These are phyloP conservation scores for Cerastoderma edule DNA, from an alignment of 2,888 invertebrate genomes.

Conservation along the genomic window DNA sequence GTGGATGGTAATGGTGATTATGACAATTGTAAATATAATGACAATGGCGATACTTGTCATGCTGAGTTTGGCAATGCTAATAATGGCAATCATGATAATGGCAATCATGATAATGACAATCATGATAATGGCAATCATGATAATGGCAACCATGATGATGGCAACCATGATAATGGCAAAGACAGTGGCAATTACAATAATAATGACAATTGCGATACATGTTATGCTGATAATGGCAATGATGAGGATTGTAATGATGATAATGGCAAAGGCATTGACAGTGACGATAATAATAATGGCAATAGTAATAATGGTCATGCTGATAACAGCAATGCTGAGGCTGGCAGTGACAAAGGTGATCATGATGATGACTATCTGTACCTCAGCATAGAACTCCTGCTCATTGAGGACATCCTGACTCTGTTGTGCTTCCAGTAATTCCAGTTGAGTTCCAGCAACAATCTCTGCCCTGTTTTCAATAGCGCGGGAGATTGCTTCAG, in stretches of 20 bases:
- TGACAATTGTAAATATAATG: too few species aligned
- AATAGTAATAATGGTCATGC: background rate
- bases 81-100: background rate
- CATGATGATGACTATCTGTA: slow-evolving; percentile 37
- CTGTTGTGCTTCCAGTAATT: slow-evolving; percentile 81
- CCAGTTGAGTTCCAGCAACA: slow-evolving; percentile 78
- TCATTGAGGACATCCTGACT: slow-evolving; percentile 82
- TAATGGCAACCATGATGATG: background rate
- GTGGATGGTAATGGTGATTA: background rate
- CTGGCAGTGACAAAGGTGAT: too few species aligned
- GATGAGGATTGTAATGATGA: background rate
- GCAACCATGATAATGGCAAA: background rate
- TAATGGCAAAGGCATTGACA: background rate
- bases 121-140: background rate
- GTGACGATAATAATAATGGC: background rate
- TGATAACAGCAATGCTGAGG: background rate
- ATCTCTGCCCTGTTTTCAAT: slow-evolving; percentile 80
- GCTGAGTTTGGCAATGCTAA: too few species aligned
- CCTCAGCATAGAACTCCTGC: slow-evolving; percentile 83
- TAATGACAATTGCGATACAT: background rate
- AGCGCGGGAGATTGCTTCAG: slow-evolving; percentile 82
- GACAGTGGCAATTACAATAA: background rate
- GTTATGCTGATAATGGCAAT: background rate
- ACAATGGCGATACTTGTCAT: too few species aligned
- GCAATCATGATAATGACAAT: background rate